A percentile compares a stretch with the other conserved stretches of the same genome.
Evolutionary conservation across 2,888 invertebrate genomes (phyloP).

Genomic region (Sminthurinus aureus): DNA sequence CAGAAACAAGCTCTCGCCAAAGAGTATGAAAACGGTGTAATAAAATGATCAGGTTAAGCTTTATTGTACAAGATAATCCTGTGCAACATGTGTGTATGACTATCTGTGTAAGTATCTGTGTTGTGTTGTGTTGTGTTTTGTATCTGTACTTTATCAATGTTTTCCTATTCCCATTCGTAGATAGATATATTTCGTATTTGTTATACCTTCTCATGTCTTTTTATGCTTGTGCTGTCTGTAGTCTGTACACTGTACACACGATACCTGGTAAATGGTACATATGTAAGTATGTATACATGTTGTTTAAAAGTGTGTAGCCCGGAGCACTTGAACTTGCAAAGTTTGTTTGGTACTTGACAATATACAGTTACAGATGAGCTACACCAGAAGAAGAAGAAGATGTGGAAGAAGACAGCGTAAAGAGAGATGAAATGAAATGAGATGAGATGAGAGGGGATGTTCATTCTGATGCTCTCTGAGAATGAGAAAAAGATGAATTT

Average conservation of each 20-base stretch:
- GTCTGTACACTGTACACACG: too few relatives aligned
- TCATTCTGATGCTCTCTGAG: background rate
- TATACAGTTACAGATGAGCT: conserved; percentile 17
- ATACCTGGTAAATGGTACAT: too few relatives aligned
- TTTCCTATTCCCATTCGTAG: too few relatives aligned
- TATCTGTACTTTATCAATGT: too few relatives aligned
- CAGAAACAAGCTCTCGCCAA: background rate
- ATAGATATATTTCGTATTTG: too few relatives aligned
- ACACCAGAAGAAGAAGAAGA: too few relatives aligned
- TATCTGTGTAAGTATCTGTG: background rate
- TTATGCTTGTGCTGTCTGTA: too few relatives aligned
- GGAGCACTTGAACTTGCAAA: conserved; percentile 28
- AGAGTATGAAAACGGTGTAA: background rate
- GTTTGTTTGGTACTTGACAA: conserved; percentile 28
- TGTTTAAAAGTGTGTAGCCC: background rate
- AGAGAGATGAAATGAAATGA: conserved; percentile 6
- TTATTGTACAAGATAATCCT: background rate
- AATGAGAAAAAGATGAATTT: conserved; percentile 15
- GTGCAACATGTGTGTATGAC: background rate
- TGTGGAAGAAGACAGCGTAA: background rate
- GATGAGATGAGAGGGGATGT: conserved; percentile 7
- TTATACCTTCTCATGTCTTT: too few relatives aligned
- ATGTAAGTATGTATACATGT: background rate
- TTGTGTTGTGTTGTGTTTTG: background rate
- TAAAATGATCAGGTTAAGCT: background rate